Evolutionary conservation across 1,140 invertebrate species (phyloP).

Genomic region (Monochamus saltuarius): DNA sequence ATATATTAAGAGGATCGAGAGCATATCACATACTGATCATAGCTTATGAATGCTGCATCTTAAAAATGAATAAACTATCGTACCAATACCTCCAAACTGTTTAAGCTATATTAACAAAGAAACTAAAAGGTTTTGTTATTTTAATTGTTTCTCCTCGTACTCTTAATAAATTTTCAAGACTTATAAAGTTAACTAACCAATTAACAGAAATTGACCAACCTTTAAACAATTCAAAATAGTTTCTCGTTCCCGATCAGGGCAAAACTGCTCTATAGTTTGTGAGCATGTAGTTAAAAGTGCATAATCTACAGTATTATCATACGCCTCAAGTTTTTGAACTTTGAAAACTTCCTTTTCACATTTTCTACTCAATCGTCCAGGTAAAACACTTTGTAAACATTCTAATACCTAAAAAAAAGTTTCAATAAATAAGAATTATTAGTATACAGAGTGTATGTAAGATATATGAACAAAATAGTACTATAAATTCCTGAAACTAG

Average conservation of each 20-base stretch:
- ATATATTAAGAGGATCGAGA: no score
- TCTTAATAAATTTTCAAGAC: neutral
- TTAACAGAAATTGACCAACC: slow-evolving; percentile 42
- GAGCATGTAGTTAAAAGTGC: slow-evolving; percentile 79
- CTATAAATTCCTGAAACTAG: no score
- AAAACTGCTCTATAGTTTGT: slow-evolving; percentile 80
- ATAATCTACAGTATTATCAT: slow-evolving; percentile 84
- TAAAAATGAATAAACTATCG: no score
- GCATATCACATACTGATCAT: no score
- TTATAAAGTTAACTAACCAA: neutral
- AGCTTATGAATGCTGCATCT: no score
- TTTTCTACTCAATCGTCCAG: slow-evolving; percentile 62
- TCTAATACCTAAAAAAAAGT: slow-evolving; percentile 70
- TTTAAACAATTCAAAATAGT: slow-evolving; percentile 74
- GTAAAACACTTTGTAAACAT: slow-evolving; percentile 73
- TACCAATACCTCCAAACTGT: neutral
- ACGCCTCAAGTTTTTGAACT: slow-evolving; percentile 80
- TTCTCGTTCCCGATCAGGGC: slow-evolving; percentile 66
- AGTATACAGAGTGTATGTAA: no score
- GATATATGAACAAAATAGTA: no score
- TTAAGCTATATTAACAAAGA: neutral
- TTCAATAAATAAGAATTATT: slow-evolving; percentile 18
- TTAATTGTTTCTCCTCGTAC: neutral
- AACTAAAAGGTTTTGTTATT: neutral
- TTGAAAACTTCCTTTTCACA: slow-evolving; percentile 84